These are phyloP conservation scores for Anoncus sp. DNA, from an alignment of 2,888 invertebrate genomes.

Conservation along the genomic window DNA sequence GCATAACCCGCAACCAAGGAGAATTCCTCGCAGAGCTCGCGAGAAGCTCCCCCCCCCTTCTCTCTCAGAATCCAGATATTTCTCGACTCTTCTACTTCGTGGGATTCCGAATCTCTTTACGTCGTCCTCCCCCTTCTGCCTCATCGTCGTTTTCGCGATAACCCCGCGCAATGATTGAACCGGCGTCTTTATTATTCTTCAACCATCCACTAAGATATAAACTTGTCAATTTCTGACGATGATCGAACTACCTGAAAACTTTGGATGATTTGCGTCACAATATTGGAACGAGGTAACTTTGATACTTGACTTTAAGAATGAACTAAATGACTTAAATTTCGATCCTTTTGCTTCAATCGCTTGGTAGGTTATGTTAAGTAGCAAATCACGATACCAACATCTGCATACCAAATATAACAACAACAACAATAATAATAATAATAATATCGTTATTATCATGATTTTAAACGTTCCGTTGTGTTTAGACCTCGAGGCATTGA, in stretches of 20 bases:
- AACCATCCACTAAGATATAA: too few species aligned
- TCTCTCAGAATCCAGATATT: conserved; percentile 13
- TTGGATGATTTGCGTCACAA: too few species aligned
- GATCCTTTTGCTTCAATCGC: too few species aligned
- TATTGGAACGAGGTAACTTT: too few species aligned
- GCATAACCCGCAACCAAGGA: conserved; percentile 16
- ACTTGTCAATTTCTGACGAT: too few species aligned
- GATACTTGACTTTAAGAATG: too few species aligned
- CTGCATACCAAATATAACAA: too few species aligned
- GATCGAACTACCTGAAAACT: too few species aligned
- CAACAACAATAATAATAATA: neutral
- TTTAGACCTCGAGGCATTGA: neutral
- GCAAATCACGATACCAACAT: too few species aligned
- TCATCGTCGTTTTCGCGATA: conserved; percentile 12
- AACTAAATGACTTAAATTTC: too few species aligned
- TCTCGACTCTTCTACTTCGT: conserved; percentile 1
- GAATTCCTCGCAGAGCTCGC: conserved; percentile 29
- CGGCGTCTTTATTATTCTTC: neutral
- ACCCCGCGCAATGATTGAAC: neutral
- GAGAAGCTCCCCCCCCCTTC: conserved; percentile 26
- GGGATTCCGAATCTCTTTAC: conserved; percentile 7
- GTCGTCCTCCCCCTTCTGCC: conserved; percentile 22
- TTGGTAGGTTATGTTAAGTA: too few species aligned
- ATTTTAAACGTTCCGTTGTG: neutral
- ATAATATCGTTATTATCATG: neutral